Percentiles rank a stretch among this genome's conserved stretches.
phyloP scores from a whole-genome alignment of 1,140 invertebrate species.

The Theocolax elegans region DNA sequence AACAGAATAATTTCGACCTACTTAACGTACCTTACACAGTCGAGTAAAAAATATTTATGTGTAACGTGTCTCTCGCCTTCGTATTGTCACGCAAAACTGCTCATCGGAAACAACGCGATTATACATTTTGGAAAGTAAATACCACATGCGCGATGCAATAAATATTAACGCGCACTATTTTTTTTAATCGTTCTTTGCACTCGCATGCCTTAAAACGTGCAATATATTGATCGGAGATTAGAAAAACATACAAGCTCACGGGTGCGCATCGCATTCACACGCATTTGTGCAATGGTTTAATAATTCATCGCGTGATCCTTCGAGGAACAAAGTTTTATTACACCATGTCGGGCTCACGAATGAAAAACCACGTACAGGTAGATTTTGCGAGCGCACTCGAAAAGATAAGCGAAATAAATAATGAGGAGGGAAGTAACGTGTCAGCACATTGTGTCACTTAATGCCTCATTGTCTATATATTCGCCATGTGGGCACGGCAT shows the following conservation, averaged over 20 bases:
- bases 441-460: conserved; percentile 19
- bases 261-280: neutral
- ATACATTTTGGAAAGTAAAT: no score
- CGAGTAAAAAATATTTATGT: no score
- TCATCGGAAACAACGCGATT: no score
- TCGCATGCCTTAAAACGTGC: neutral
- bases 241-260: neutral
- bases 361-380: no score
- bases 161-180: neutral
- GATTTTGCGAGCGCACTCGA: neutral
- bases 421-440: conserved; percentile 23
- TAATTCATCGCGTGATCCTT: conserved; percentile 38
- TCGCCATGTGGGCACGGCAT: neutral
- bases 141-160: neutral
- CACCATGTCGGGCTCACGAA: neutral
- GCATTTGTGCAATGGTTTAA: conserved; percentile 25
- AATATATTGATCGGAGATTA: conserved; percentile 34
- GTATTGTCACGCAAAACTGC: no score
- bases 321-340: conserved; percentile 29
- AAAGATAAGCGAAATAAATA: conserved; percentile 26
- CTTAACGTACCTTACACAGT: no score
- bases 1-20: no score
- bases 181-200: conserved; percentile 29
- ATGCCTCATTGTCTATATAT: conserved; percentile 25
- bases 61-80: no score